Conservation (phyloP, 1,140 invertebrate species). For the Drosophila murphyi region DNA sequence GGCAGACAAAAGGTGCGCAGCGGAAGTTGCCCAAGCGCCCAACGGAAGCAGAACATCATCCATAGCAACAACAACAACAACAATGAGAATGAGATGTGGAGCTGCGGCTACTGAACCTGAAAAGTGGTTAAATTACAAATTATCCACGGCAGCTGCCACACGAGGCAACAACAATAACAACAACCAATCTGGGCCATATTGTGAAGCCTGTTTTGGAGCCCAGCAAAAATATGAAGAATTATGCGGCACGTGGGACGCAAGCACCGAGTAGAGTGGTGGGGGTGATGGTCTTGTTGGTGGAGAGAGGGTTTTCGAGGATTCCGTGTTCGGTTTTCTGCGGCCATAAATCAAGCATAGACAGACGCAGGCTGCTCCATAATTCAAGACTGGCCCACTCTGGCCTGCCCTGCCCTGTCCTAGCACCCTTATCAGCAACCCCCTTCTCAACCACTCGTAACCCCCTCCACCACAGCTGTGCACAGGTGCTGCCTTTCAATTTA, state of each 20-base stretch:
- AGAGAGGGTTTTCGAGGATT: background rate
- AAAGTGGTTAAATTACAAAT: conserved; percentile 85
- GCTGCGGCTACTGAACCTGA: conserved; percentile 79
- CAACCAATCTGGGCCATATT: conserved; percentile 49
- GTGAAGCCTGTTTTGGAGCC: conserved; percentile 48
- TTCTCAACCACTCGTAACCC: background rate
- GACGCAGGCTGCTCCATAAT: conserved; percentile 57
- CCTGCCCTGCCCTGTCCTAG: background rate
- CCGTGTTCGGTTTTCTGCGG: background rate
- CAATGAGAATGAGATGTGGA: conserved; percentile 8
- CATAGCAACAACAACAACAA: conserved; percentile 1
- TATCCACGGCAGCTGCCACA: conserved; percentile 78
- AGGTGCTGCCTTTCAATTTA: conserved; percentile 80
- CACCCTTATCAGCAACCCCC: conserved; percentile 25
- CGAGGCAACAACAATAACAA: conserved; percentile 12
- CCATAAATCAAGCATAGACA: conserved; percentile 59
- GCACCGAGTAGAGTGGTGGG: background rate
- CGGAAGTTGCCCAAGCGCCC: conserved; percentile 55
- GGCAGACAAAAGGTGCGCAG: conserved; percentile 42
- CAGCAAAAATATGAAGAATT: conserved; percentile 77
- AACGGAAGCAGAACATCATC: conserved; percentile 61
- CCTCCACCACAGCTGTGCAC: conserved; percentile 28
- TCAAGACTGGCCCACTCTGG: conserved; percentile 13
- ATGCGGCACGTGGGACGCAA: conserved; percentile 70
- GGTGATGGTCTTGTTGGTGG: too few species aligned